Evolutionary conservation across 2,113 vertebrate species (phyloP).

Genomic region (Paradisaea rubra): DNA sequence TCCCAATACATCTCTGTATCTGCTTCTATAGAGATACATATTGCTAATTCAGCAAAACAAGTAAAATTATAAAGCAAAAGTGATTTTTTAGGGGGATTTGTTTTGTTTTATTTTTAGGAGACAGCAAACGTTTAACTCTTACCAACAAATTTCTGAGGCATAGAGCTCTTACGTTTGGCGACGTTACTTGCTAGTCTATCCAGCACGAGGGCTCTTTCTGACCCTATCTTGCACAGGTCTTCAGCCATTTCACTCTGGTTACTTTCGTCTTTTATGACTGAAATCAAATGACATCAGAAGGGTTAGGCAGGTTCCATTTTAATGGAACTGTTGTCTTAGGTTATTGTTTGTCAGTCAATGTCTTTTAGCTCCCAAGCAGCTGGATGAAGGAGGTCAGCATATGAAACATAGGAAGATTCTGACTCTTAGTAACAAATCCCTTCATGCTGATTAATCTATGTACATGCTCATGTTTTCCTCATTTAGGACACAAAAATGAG

Average conservation of each 20-base stretch:
- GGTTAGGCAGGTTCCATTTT: conserved; percentile 56
- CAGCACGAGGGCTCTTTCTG: conserved; percentile 96
- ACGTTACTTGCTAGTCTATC: conserved; percentile 99
- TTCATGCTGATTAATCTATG: background rate
- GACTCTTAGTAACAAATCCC: background rate
- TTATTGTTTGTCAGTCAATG: background rate
- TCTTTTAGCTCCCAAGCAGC: background rate
- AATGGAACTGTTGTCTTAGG: conserved; percentile 49
- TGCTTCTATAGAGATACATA: background rate
- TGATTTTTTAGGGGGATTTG: background rate
- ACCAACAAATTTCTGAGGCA: conserved; percentile 99
- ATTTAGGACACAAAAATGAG: background rate
- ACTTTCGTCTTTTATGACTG: conserved; percentile 98
- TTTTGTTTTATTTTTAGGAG: conserved; percentile 60
- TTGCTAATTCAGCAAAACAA: background rate
- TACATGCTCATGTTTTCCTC: background rate
- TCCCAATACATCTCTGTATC: background rate
- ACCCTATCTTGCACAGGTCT: conserved; percentile 93
- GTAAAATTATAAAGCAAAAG: background rate
- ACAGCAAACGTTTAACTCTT: conserved; percentile 91
- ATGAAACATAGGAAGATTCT: background rate
- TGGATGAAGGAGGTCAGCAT: background rate
- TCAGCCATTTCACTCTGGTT: conserved; percentile 96
- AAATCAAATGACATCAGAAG: conserved; percentile 86
- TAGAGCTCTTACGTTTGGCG: conserved; percentile 99